Evolutionary conservation across 2,888 invertebrate genomes (phyloP).

Genomic region (Thyatira batis): DNA sequence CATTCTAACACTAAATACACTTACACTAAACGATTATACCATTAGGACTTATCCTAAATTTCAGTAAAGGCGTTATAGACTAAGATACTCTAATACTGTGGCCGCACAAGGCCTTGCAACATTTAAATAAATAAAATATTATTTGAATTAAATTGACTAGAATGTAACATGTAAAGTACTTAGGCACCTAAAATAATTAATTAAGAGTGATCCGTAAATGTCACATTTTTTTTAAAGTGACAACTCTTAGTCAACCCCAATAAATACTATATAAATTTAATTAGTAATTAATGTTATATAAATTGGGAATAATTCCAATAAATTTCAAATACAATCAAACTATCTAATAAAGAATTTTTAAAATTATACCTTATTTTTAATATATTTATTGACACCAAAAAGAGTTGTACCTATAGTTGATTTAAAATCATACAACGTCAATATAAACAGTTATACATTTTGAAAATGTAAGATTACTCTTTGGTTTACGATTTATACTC

Average conservation of each 20-base stretch:
- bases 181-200: slow-evolving; percentile 45
- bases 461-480: slow-evolving; percentile 26
- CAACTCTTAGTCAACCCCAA: not conserved
- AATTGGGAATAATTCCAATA: slow-evolving; percentile 1
- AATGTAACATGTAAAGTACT: slow-evolving; percentile 55
- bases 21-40: slow-evolving; percentile 1
- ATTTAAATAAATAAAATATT: slow-evolving; percentile 27
- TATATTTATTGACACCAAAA: slow-evolving; percentile 24
- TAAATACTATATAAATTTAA: not conserved
- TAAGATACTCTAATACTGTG: slow-evolving; percentile 30
- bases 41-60: not conserved
- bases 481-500: slow-evolving; percentile 32
- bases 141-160: slow-evolving; percentile 69
- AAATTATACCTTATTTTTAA: not conserved
- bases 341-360: not conserved
- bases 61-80: not conserved
- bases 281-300: not conserved
- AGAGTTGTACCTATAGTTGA: slow-evolving; percentile 21
- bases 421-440: slow-evolving; percentile 15
- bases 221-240: not conserved
- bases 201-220: slow-evolving; percentile 3
- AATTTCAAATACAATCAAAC: slow-evolving; percentile 5
- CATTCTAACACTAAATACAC: slow-evolving; percentile 18
- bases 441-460: slow-evolving; percentile 20
- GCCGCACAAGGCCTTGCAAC: slow-evolving; percentile 12